Conservation (phyloP, 2,888 invertebrate species). For the Rhabditophanes sp. region DNA sequence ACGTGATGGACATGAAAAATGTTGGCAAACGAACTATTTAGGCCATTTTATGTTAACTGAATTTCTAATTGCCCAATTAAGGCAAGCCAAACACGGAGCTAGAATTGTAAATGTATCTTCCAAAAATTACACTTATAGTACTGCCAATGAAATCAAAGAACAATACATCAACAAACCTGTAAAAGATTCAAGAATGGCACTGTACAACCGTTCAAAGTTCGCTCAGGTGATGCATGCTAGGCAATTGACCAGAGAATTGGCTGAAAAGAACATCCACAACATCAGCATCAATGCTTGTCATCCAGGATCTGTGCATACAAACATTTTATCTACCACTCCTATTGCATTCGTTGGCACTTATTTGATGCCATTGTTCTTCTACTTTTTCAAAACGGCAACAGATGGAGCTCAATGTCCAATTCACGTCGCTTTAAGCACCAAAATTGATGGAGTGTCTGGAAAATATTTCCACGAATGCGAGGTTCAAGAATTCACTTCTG, state of each 20-base stretch:
- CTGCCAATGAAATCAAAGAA: conserved; percentile 1
- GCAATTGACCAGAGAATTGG: conserved; percentile 3
- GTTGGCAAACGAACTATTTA: conserved; percentile 64
- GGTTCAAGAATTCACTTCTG: no score
- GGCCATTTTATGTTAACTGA: conserved; percentile 5
- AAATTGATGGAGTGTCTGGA: conserved; percentile 1
- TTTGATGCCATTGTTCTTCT: not conserved
- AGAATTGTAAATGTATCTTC: conserved; percentile 4
- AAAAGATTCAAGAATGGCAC: not conserved
- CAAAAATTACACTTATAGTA: conserved; percentile 1
- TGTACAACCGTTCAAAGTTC: conserved; percentile 4
- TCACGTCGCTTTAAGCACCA: conserved; percentile 2
- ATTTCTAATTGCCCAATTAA: conserved; percentile 2
- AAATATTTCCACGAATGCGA: conserved; percentile 3
- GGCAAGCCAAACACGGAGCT: not conserved
- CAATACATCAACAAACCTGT: not conserved
- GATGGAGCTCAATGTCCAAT: conserved; percentile 5
- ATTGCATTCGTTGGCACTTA: no score
- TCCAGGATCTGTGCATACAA: conserved; percentile 1
- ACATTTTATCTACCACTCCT: conserved; percentile 1
- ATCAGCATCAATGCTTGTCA: conserved; percentile 1
- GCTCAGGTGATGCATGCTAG: conserved; percentile 4
- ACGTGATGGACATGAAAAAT: conserved; percentile 65
- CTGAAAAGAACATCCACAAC: conserved; percentile 3
- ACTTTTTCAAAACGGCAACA: conserved; percentile 4